These are phyloP conservation scores for Silurus glanis DNA, from an alignment of 2,113 vertebrate species.

Conservation along the genomic window DNA sequence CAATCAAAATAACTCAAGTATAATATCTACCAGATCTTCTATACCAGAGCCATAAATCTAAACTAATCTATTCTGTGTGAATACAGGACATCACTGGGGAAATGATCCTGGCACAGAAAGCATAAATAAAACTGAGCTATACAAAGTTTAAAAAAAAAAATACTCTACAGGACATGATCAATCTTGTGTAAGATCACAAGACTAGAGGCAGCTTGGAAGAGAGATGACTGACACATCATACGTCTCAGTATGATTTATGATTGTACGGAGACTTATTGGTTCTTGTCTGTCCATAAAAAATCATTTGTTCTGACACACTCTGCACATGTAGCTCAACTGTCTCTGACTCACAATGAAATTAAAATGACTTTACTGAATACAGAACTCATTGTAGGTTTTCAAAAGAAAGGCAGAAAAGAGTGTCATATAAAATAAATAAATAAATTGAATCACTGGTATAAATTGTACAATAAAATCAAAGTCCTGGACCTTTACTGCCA, in stretches of 20 bases:
- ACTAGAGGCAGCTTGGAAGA: background rate
- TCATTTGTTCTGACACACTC: background rate
- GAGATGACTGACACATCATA: background rate
- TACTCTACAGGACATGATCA: background rate
- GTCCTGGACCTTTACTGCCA: background rate
- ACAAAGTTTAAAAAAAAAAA: background rate
- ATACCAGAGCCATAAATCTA: background rate
- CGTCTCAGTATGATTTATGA: background rate
- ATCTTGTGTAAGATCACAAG: background rate
- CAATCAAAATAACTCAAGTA: background rate
- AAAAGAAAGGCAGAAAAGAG: background rate
- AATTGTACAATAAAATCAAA: background rate
- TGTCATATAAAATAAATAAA: background rate
- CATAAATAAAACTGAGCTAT: background rate
- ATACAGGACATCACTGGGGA: background rate
- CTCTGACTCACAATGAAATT: background rate
- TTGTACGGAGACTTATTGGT: background rate
- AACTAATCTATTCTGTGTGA: background rate
- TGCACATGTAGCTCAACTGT: background rate
- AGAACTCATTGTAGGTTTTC: background rate
- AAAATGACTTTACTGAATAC: background rate
- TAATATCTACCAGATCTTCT: background rate
- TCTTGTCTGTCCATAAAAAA: background rate
- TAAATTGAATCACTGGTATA: background rate
- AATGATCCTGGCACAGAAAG: background rate